phyloP scores from a whole-genome alignment of 2,888 invertebrate genomes.

The Pheosia gnoma region DNA sequence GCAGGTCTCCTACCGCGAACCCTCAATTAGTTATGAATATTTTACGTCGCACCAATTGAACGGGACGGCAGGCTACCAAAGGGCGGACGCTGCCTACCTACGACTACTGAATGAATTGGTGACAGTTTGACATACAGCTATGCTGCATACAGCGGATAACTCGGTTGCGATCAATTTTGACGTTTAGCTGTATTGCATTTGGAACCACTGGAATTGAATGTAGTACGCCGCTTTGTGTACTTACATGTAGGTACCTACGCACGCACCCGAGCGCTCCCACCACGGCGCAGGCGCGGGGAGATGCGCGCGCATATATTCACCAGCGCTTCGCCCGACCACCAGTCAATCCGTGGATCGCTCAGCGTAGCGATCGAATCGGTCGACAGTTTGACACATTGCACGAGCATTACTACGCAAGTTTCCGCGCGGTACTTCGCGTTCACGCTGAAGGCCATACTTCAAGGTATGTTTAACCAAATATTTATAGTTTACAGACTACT shows the following conservation, averaged over 20 bases:
- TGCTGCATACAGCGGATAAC: conserved; percentile 25
- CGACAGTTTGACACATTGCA: conserved; percentile 36
- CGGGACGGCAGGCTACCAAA: conserved; percentile 36
- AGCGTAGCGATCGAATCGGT: conserved; percentile 56
- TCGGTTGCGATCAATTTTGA: conserved; percentile 17
- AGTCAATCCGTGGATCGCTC: conserved; percentile 70
- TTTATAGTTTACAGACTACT: conserved; percentile 5
- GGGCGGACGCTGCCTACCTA: conserved; percentile 37
- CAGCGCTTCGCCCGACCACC: conserved; percentile 60
- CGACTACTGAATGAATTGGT: conserved; percentile 48
- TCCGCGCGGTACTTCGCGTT: conserved; percentile 48
- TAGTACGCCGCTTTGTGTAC: conserved; percentile 6
- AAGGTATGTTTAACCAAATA: conserved; percentile 53
- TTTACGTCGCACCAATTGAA: conserved; percentile 20
- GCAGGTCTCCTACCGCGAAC: not conserved
- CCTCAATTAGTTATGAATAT: conserved; percentile 1
- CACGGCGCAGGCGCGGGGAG: conserved; percentile 70
- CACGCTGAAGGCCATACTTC: conserved; percentile 39
- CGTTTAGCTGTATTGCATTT: conserved; percentile 8
- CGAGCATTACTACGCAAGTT: conserved; percentile 48
- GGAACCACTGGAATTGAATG: conserved; percentile 11
- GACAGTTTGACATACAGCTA: conserved; percentile 35
- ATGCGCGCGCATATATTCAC: conserved; percentile 80
- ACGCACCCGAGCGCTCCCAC: conserved; percentile 60
- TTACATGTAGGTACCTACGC: conserved; percentile 16